Evolutionary conservation across 2,888 invertebrate genomes (phyloP), one percentile per base, ranked within the genome.

Genomic region (Tanaodytes sp.): DNA sequence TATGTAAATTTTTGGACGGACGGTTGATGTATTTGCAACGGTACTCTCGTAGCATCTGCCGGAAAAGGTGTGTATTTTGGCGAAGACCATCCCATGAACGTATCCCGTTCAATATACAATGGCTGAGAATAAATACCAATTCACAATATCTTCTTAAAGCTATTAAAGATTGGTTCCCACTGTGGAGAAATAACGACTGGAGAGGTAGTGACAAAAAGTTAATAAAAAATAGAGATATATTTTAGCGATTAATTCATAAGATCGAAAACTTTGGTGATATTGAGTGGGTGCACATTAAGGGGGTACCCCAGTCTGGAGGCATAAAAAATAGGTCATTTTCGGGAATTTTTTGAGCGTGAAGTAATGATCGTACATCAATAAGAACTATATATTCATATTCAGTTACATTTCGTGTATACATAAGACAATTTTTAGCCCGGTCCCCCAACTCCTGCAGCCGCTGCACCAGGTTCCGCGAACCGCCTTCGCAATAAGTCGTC

Each of bases 381-480:
- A 2, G 19, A 19, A 40, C 16, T 40, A 15, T 11, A 40, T 40
- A 6, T 12, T 16, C 19, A 18, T 40, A 42, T 42, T 42, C 42
- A 27, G 19, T 27, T n/a, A n/a, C 20, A 15, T 20, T 18, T n/a
- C 9, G 14, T 15, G n/a, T 12, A 23, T 43, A 18, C 20, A 23
- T 27, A 20, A 12, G 14, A 27, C 11, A 43, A 43, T 43, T 43
- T 43, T 27, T 43, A 27, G 3, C 14, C 12, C 27, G 14, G 15
- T 43, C 15, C 14, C 14, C 14, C 20, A 20, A 43, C 43, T 43
- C 27, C 27, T 43, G 23, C n/a, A 27, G 43, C 43, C 20, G 43
- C 43, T 43, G 23, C 43, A 14, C 37, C 14, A 37, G 37, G 37
- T 37, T 12, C 37, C 2, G 12, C 15, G 37, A 14, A 9, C 2